Conservation (phyloP, 2,888 invertebrate genomes). For the Escarpia spicata region DNA sequence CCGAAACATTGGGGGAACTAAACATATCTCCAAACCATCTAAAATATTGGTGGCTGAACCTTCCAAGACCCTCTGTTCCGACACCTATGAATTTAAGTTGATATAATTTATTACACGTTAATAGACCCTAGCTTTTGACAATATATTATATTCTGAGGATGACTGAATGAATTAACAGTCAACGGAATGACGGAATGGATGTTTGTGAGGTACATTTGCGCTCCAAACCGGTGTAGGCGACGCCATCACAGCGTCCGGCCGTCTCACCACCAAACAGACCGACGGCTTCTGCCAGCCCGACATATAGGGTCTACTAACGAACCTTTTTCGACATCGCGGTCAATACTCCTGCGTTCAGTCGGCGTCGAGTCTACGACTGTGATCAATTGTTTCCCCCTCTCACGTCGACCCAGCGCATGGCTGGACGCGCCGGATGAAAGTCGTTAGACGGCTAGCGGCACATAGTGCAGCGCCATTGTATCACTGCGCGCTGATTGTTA, state of each 20-base stretch:
- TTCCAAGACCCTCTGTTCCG: no score
- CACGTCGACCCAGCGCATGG: neutral
- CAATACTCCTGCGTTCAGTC: neutral
- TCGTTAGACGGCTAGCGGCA: neutral
- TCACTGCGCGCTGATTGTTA: neutral
- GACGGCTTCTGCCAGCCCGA: neutral
- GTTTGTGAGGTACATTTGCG: neutral
- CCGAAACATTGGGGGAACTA: no score
- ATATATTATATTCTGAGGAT: neutral
- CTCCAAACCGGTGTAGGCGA: neutral
- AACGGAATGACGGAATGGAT: neutral
- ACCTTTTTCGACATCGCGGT: neutral
- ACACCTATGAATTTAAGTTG: no score
- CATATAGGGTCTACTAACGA: neutral
- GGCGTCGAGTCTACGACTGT: neutral
- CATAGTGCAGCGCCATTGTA: neutral
- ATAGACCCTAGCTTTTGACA: no score
- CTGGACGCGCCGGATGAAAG: neutral
- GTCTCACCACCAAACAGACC: neutral
- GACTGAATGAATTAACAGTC: neutral
- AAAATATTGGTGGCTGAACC: no score
- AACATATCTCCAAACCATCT: no score
- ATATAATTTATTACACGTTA: no score
- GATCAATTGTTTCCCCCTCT: conserved; percentile 16
- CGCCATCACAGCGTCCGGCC: neutral